Percentiles rank a stretch among this genome's conserved stretches.
Evolutionary conservation across 2,888 invertebrate genomes (phyloP).

Genomic region (Eueremaeus valkanovi): DNA sequence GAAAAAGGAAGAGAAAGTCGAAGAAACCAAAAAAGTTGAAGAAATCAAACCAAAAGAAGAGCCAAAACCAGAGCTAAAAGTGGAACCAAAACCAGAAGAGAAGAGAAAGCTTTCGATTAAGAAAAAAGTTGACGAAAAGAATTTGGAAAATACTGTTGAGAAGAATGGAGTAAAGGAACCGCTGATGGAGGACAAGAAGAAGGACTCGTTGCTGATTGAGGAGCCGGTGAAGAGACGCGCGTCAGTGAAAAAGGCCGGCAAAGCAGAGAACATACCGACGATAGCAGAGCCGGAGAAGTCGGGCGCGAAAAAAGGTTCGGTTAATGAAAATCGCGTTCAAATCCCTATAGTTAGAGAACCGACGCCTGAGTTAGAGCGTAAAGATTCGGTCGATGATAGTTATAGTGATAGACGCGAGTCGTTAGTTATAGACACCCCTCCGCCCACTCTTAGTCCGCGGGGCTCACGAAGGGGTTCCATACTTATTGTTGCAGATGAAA

Average conservation of each 20-base stretch:
- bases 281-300: neutral
- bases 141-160: conserved; percentile 16
- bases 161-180: neutral
- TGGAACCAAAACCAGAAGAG: neutral
- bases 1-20: conserved; percentile 37
- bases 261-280: neutral
- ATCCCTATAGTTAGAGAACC: conserved; percentile 27
- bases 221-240: neutral
- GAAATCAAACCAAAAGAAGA: neutral
- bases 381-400: conserved; percentile 33
- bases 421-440: conserved; percentile 18
- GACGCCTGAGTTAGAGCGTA: conserved; percentile 30
- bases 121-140: conserved; percentile 9
- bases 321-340: conserved; percentile 4
- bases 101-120: neutral
- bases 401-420: conserved; percentile 38
- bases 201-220: conserved; percentile 13
- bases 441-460: neutral
- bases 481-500: conserved; percentile 48
- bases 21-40: neutral
- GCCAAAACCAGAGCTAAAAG: neutral
- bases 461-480: conserved; percentile 41
- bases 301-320: conserved; percentile 15
- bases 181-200: neutral
- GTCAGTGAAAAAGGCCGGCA: neutral